phyloP scores from a whole-genome alignment of 2,113 vertebrate species.

The Heloderma charlesbogerti region DNA sequence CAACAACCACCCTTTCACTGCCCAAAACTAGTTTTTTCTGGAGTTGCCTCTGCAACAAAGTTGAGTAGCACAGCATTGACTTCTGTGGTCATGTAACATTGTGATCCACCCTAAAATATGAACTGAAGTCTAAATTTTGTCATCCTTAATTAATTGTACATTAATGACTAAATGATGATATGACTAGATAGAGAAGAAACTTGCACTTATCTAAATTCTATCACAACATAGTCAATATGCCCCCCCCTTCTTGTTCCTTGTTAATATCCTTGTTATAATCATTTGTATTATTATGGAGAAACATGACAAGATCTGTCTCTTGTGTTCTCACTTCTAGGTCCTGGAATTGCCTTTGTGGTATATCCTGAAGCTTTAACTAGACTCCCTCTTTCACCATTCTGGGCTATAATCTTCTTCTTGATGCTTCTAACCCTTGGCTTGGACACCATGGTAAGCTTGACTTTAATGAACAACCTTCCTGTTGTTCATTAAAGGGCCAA shows the following conservation, averaged over 20 bases:
- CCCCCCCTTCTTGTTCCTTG: not conserved
- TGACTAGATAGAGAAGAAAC: not conserved
- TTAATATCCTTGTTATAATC: not conserved
- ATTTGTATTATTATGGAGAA: not conserved
- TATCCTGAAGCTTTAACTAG: constrained; percentile 97
- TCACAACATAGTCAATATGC: not conserved
- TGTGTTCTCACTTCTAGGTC: constrained; percentile 80
- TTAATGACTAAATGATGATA: not conserved
- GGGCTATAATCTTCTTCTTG: constrained; percentile 99
- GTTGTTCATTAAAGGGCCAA: not conserved
- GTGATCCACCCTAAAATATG: not conserved
- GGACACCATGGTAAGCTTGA: constrained; percentile 93
- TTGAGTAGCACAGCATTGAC: not conserved
- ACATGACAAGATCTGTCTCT: not conserved
- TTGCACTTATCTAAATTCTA: not conserved
- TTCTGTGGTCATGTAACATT: not conserved
- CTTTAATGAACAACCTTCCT: not conserved
- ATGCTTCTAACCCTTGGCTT: constrained; percentile 98
- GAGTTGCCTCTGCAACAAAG: not conserved
- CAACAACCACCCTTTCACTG: not conserved
- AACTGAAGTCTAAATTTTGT: not conserved
- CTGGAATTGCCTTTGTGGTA: constrained; percentile 97
- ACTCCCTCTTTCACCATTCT: constrained; percentile 96
- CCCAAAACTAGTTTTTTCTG: not conserved
- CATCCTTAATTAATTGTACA: not conserved